Conservation (phyloP, 1,140 invertebrate species). For the Aplysia californica region DNA sequence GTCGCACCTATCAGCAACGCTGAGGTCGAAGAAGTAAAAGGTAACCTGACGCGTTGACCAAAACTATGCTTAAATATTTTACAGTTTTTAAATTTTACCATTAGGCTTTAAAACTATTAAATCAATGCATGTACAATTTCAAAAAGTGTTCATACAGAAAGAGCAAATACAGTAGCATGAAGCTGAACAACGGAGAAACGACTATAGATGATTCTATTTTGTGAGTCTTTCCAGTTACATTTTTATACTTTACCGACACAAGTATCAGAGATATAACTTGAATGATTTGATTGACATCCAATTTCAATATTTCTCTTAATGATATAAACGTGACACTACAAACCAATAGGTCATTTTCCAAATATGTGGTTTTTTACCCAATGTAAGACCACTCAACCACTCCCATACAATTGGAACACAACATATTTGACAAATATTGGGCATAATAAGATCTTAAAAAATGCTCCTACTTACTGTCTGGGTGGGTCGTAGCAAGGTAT, state of each 20-base stretch:
- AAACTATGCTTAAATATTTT: neutral
- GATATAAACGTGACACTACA: too few relatives aligned
- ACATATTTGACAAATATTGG: neutral
- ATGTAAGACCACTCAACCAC: neutral
- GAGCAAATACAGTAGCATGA: neutral
- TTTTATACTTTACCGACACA: too few relatives aligned
- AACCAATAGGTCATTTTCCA: neutral
- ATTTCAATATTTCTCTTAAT: too few relatives aligned
- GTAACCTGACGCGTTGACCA: neutral
- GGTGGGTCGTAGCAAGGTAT: slow-evolving; percentile 5
- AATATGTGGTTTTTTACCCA: neutral
- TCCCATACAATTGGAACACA: neutral
- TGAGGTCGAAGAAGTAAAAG: neutral
- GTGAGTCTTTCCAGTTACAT: too few relatives aligned
- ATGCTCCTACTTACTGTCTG: neutral
- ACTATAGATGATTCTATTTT: too few relatives aligned
- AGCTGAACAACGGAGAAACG: too few relatives aligned
- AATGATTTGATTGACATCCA: too few relatives aligned
- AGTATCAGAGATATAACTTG: too few relatives aligned
- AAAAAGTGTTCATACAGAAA: neutral
- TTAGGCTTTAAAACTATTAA: neutral
- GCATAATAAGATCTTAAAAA: neutral
- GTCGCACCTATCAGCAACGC: neutral
- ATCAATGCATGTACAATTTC: neutral
- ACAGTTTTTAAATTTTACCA: neutral